A percentile compares a stretch with the other conserved stretches of the same genome.
phyloP scores from a whole-genome alignment of 2,113 vertebrate species.

The Pithys albifrons region DNA sequence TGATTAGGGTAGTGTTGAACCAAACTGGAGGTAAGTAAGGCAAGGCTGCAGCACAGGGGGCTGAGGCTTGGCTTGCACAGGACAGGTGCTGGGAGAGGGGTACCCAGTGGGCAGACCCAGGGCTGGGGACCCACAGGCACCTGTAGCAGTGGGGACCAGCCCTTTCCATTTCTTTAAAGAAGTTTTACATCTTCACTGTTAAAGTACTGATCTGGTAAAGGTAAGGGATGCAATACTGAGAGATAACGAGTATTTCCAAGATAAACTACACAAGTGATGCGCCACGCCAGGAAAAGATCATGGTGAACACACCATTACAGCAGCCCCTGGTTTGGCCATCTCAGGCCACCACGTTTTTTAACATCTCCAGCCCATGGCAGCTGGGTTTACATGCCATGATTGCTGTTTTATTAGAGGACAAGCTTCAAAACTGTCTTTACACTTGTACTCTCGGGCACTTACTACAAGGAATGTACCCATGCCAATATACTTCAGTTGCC shows the following conservation, averaged over 20 bases:
- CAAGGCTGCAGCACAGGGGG: accelerated
- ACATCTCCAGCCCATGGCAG: slow-evolving; percentile 34
- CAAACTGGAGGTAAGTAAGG: not conserved
- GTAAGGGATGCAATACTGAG: not conserved
- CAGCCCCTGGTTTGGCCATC: not conserved
- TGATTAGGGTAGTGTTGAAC: not conserved
- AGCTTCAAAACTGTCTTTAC: slow-evolving; percentile 45
- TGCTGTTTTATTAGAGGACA: not conserved
- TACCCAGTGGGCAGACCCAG: accelerated
- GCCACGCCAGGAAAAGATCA: accelerated
- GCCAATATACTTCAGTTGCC: slow-evolving; percentile 55
- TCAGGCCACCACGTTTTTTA: not conserved
- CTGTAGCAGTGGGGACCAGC: too few species aligned
- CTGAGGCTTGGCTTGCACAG: not conserved
- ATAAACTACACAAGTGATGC: not conserved
- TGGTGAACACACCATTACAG: not conserved
- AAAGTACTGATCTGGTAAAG: not conserved
- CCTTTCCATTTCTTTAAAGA: not conserved
- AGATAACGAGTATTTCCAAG: not conserved
- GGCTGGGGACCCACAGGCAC: not conserved
- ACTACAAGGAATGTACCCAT: slow-evolving; percentile 50
- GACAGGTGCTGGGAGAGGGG: accelerated
- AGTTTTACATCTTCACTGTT: not conserved
- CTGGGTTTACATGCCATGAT: not conserved
- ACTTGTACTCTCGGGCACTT: slow-evolving; percentile 29